These are phyloP conservation scores for Tribolium freemani DNA, from an alignment of 2,888 invertebrate species.

Conservation along the genomic window DNA sequence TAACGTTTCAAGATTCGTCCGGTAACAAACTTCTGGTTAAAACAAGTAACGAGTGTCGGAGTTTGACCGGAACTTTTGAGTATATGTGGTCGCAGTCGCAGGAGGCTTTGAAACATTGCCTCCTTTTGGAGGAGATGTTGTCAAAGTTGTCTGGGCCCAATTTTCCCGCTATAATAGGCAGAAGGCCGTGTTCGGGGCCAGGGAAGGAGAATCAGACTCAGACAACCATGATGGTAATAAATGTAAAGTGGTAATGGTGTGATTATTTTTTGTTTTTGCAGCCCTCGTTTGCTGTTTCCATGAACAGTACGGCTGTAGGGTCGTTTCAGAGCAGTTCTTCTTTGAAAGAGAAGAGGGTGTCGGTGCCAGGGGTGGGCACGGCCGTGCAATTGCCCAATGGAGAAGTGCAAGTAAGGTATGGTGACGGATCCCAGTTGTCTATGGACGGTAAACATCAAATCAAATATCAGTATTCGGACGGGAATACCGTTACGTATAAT, in stretches of 20 bases:
- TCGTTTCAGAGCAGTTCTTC: constrained; percentile 50
- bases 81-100: constrained; percentile 74
- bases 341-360: constrained; percentile 56
- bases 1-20: constrained; percentile 74
- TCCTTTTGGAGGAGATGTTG: constrained; percentile 80
- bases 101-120: constrained; percentile 82
- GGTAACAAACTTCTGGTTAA: constrained; percentile 73
- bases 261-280: constrained; percentile 50
- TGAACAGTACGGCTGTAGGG: constrained; percentile 54
- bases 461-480: constrained; percentile 63
- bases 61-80: constrained; percentile 67
- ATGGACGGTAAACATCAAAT: constrained; percentile 64
- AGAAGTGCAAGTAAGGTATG: constrained; percentile 63
- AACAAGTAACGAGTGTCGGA: constrained; percentile 61
- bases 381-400: constrained; percentile 63
- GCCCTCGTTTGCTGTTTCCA: constrained; percentile 64
- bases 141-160: constrained; percentile 75
- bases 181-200: constrained; percentile 73
- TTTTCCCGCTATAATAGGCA: constrained; percentile 89
- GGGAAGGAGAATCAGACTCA: constrained; percentile 63
- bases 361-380: constrained; percentile 64
- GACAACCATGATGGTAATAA: constrained; percentile 55
- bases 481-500: constrained; percentile 59
- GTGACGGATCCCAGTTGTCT: constrained; percentile 64
- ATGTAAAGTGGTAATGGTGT: neutral